These are phyloP conservation scores for Urechis unicinctus DNA, from an alignment of 2,888 invertebrate species.

Conservation along the genomic window DNA sequence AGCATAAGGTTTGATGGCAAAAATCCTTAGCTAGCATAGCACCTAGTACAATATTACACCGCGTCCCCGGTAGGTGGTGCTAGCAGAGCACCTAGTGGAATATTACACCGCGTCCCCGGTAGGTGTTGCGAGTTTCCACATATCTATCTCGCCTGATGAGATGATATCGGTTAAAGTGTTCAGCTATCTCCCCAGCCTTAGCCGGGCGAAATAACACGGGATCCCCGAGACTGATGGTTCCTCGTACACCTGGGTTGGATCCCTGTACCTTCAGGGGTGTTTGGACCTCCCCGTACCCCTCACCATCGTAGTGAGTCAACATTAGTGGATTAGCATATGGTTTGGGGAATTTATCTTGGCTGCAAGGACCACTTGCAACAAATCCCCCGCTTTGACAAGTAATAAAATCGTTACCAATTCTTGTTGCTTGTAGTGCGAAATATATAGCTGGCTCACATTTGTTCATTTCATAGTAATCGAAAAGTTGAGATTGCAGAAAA, in stretches of 20 bases:
- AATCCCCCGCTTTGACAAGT: conserved; percentile 8
- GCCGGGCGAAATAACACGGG: conserved; percentile 6
- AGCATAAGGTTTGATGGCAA: too few relatives aligned
- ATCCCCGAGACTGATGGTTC: background rate
- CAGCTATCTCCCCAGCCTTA: conserved; percentile 8
- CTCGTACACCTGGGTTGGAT: background rate
- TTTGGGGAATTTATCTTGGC: conserved; percentile 1
- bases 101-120: background rate
- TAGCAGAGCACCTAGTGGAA: conserved; percentile 5
- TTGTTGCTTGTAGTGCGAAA: conserved; percentile 3
- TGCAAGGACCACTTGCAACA: conserved; percentile 2
- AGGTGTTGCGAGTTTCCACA: conserved; percentile 3
- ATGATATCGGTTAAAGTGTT: conserved; percentile 3
- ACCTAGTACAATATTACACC: too few relatives aligned
- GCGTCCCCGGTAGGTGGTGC: too few relatives aligned
- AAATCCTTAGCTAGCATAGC: too few relatives aligned
- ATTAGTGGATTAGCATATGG: conserved; percentile 1
- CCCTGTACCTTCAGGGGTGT: conserved; percentile 1
- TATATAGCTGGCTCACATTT: background rate
- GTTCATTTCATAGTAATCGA: conserved; percentile 2
- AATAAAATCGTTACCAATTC: background rate
- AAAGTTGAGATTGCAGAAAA: conserved; percentile 4
- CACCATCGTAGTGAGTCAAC: background rate
- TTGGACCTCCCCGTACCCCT: conserved; percentile 8
- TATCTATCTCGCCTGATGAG: background rate